Conservation (phyloP, 2,888 invertebrate species). For the Abscondita cerata region DNA sequence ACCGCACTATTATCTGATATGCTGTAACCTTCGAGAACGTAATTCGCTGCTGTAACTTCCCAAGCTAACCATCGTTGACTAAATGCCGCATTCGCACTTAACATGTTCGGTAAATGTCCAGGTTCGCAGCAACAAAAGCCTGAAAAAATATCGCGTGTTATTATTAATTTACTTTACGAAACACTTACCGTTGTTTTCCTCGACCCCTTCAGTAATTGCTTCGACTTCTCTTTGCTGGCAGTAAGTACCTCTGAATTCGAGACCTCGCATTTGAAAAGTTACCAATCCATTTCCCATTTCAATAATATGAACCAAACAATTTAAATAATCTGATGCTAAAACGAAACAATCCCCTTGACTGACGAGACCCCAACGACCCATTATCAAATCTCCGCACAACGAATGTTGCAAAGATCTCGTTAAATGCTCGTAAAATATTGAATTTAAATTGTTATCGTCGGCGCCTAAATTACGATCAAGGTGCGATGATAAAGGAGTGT, state of each 20-base stretch:
- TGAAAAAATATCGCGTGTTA: conserved; percentile 52
- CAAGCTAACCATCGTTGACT: conserved; percentile 97
- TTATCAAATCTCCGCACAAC: conserved; percentile 88
- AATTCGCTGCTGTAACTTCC: conserved; percentile 96
- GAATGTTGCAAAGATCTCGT: conserved; percentile 96
- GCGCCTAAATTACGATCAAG: conserved; percentile 91
- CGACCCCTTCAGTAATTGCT: conserved; percentile 97
- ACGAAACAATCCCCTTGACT: conserved; percentile 98
- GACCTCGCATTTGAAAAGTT: conserved; percentile 96
- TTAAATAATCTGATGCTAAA: conserved; percentile 96
- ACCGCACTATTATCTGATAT: conserved; percentile 97
- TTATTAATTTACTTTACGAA: too few species aligned
- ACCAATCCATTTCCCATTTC: conserved; percentile 98
- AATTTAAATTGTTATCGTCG: conserved; percentile 98
- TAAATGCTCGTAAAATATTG: conserved; percentile 98
- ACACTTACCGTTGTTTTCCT: conserved; percentile 85
- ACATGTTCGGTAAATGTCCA: conserved; percentile 84
- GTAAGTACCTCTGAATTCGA: conserved; percentile 98
- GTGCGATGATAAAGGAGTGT: conserved; percentile 93
- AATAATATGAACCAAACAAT: conserved; percentile 96
- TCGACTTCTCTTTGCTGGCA: conserved; percentile 99
- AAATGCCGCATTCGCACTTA: conserved; percentile 97
- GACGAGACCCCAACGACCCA: conserved; percentile 96
- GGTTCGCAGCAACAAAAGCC: conserved; percentile 92
- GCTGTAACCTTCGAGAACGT: conserved; percentile 97